phyloP scores from a whole-genome alignment of 2,888 invertebrate genomes.

The Apodemia zela region DNA sequence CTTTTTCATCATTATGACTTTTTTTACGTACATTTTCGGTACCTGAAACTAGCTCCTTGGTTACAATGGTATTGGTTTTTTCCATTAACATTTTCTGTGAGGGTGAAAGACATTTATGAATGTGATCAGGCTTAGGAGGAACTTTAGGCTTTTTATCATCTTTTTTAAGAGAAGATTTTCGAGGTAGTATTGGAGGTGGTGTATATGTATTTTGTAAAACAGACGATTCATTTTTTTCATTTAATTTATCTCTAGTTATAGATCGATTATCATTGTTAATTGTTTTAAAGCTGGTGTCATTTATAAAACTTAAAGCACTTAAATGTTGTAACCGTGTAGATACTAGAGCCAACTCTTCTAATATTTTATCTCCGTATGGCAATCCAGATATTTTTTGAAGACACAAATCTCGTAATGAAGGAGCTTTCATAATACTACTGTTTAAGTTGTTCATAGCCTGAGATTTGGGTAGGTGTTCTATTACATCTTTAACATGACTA shows the following conservation, averaged over 20 bases:
- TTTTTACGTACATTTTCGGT: conserved; percentile 29
- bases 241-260: background rate
- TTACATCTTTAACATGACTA: conserved; percentile 67
- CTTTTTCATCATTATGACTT: conserved; percentile 10
- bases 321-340: conserved; percentile 76
- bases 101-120: conserved; percentile 86
- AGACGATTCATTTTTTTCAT: conserved; percentile 24
- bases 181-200: conserved; percentile 67
- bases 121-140: conserved; percentile 79
- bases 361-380: conserved; percentile 85
- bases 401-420: conserved; percentile 83
- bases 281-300: background rate
- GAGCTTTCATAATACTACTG: conserved; percentile 47
- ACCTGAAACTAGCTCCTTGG: conserved; percentile 77
- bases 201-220: conserved; percentile 40
- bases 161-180: conserved; percentile 65
- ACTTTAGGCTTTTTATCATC: conserved; percentile 74
- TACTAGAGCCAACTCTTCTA: conserved; percentile 84
- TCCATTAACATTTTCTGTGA: conserved; percentile 83
- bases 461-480: conserved; percentile 51
- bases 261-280: background rate
- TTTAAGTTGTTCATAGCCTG: background rate
- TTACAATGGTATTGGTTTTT: conserved; percentile 71
- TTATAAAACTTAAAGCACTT: conserved; percentile 33
- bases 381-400: conserved; percentile 82